Conservation (phyloP, 2,113 vertebrate genomes). For the Lophura nycthemera region DNA sequence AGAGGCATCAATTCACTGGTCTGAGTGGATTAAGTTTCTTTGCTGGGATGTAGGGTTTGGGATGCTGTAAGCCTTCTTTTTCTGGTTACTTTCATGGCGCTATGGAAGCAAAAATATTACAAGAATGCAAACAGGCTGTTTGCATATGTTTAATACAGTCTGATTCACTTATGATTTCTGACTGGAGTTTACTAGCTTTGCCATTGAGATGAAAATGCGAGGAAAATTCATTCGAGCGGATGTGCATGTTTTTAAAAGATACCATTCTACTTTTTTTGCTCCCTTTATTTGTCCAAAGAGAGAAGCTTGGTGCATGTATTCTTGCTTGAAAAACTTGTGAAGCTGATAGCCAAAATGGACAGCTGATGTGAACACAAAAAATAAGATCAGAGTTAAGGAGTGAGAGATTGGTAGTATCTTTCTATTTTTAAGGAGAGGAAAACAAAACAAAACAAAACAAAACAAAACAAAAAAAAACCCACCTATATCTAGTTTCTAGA, state of each 20-base stretch:
- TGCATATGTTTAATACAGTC: not conserved
- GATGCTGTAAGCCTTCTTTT: not conserved
- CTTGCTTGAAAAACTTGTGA: constrained; percentile 18
- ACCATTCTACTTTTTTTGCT: not conserved
- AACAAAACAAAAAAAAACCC: not conserved
- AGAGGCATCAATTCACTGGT: not conserved
- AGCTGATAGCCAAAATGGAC: constrained; percentile 27
- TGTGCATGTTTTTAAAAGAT: not conserved
- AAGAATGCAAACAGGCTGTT: not conserved
- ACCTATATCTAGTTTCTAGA: not conserved
- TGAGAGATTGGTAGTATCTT: not conserved
- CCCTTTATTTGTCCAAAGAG: not conserved
- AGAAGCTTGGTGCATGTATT: not conserved
- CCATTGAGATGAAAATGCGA: not conserved
- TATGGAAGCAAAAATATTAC: not conserved
- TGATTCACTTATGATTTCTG: not conserved
- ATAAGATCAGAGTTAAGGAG: not conserved
- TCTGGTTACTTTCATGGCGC: not conserved
- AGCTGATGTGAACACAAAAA: constrained; percentile 17
- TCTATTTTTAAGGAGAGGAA: not conserved
- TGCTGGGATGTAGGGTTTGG: not conserved
- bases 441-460: too few relatives aligned
- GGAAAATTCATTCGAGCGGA: not conserved
- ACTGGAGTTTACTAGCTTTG: not conserved
- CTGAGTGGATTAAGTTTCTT: not conserved